Evolutionary conservation across 2,888 invertebrate species (phyloP).

Genomic region (Luffia ferchaultella): DNA sequence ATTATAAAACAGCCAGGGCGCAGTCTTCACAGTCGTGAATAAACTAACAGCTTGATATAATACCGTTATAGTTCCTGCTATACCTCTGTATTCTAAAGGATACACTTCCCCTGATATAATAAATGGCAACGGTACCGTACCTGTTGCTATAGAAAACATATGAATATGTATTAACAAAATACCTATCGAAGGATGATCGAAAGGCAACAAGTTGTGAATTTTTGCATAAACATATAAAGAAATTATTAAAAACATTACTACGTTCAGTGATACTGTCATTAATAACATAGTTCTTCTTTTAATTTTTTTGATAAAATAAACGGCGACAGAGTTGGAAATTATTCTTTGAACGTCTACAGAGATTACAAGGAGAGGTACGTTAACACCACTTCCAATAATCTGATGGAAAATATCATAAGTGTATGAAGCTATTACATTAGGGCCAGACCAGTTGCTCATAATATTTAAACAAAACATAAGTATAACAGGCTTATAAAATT

Average conservation of each 20-base stretch:
- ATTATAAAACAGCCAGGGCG: slow-evolving; percentile 28
- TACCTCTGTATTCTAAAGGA: slow-evolving; percentile 63
- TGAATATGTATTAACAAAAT: slow-evolving; percentile 35
- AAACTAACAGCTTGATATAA: slow-evolving; percentile 32
- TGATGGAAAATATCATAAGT: slow-evolving; percentile 33
- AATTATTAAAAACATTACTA: slow-evolving; percentile 27
- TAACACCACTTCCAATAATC: slow-evolving; percentile 29
- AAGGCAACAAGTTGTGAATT: slow-evolving; percentile 21
- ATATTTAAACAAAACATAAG: slow-evolving; percentile 35
- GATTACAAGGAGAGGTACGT: slow-evolving; percentile 33
- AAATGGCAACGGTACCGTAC: slow-evolving; percentile 71
- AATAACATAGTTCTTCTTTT: slow-evolving; percentile 38
- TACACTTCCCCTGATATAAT: slow-evolving; percentile 75
- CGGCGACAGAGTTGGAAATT: slow-evolving; percentile 32
- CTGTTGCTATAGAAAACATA: slow-evolving; percentile 61
- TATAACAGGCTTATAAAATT: slow-evolving; percentile 36
- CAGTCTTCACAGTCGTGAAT: slow-evolving; percentile 34
- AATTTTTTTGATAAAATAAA: slow-evolving; percentile 40
- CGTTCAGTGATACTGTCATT: slow-evolving; percentile 27
- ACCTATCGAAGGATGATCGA: slow-evolving; percentile 31
- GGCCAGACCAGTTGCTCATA: slow-evolving; percentile 32
- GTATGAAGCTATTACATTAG: slow-evolving; percentile 30
- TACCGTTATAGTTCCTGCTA: slow-evolving; percentile 53
- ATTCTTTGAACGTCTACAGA: slow-evolving; percentile 40
- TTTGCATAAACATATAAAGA: slow-evolving; percentile 34